Conservation (phyloP, 1,140 invertebrate species). For the Drosophila elegans region DNA sequence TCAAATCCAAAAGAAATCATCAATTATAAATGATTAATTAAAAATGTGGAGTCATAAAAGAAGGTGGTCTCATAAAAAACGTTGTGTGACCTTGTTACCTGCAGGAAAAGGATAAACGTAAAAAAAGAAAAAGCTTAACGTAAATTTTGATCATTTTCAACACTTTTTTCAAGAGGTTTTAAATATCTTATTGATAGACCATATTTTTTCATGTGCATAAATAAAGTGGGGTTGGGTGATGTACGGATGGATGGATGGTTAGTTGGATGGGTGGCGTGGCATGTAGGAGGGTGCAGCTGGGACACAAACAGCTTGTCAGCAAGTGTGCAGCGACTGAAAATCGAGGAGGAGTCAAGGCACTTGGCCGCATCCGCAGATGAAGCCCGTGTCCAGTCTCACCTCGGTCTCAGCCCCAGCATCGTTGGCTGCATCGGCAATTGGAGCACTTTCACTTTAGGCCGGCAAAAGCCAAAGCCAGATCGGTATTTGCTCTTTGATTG, state of each 20-base stretch:
- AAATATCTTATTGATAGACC: not conserved
- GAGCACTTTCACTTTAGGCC: constrained; percentile 80
- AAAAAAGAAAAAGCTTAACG: too few relatives aligned
- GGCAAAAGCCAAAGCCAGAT: constrained; percentile 52
- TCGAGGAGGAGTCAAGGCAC: constrained; percentile 77
- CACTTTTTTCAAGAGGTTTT: not conserved
- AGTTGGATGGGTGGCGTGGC: constrained; percentile 46
- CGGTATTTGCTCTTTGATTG: constrained; percentile 78
- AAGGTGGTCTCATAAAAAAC: not conserved
- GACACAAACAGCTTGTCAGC: constrained; percentile 72
- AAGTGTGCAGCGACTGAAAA: constrained; percentile 54
- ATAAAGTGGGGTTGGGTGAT: constrained; percentile 21
- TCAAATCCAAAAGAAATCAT: not conserved
- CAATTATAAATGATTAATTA: not conserved
- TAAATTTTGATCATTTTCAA: too few relatives aligned
- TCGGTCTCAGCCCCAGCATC: constrained; percentile 1
- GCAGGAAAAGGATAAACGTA: too few relatives aligned
- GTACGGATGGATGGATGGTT: constrained; percentile 49
- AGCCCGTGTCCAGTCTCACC: constrained; percentile 35
- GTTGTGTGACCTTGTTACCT: not conserved
- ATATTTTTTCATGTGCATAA: constrained; percentile 1
- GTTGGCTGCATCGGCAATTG: constrained; percentile 56
- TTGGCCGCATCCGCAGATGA: constrained; percentile 70
- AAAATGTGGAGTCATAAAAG: not conserved
- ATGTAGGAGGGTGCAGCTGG: constrained; percentile 45